Percentiles rank a stretch among this genome's conserved stretches.
Conservation (phyloP, 2,797 vertebrate genomes). For the Stomatorhinus walkeri region DNA sequence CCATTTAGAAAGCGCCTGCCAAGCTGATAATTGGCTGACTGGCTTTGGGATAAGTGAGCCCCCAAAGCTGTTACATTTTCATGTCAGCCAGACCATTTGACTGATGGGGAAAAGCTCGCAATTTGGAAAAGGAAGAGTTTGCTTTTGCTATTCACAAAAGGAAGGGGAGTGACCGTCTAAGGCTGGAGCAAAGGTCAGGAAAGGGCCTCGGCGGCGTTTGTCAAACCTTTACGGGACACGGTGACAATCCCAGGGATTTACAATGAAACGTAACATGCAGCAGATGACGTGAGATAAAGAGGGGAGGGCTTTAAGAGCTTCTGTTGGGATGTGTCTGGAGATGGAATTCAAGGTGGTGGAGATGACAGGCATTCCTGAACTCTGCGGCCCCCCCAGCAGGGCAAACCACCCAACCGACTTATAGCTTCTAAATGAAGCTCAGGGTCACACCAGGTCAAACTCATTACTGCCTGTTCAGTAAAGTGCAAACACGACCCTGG, state of each 20-base stretch:
- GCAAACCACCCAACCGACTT: neutral
- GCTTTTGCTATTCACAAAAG: neutral
- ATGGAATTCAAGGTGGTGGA: neutral
- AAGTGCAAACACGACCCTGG: neutral
- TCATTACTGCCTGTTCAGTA: neutral
- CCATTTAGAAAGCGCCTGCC: neutral
- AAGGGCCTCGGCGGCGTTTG: neutral
- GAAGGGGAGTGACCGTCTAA: neutral
- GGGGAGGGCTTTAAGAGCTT: neutral
- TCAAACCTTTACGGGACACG: neutral
- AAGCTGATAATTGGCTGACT: neutral
- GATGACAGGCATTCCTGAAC: neutral
- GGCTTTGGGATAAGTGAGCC: neutral
- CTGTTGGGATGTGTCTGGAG: neutral
- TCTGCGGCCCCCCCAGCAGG: neutral
- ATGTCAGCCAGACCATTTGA: neutral
- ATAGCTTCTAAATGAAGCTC: neutral
- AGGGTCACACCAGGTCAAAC: neutral
- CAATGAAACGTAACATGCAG: neutral
- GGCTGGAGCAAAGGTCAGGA: neutral
- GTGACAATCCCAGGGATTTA: neutral
- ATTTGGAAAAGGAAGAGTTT: neutral
- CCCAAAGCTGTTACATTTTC: neutral
- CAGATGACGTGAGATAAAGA: neutral
- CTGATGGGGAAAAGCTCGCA: neutral